Conservation (phyloP, 2,888 invertebrate genomes). For the Yponomeuta plumbellus region DNA sequence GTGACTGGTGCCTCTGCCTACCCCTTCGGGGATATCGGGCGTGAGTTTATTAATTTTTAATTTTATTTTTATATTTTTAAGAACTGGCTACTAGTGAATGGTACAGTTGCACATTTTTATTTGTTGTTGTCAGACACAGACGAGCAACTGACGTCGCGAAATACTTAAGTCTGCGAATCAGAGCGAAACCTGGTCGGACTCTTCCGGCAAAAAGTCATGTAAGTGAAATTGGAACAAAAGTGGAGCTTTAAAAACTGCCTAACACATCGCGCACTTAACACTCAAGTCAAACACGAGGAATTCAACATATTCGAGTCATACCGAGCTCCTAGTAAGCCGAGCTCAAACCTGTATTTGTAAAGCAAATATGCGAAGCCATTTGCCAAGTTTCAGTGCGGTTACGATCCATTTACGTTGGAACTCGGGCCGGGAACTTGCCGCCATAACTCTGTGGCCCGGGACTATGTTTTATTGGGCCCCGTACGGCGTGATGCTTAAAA, state of each 20-base stretch:
- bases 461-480: slow-evolving; percentile 4
- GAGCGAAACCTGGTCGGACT: no score
- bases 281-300: not conserved
- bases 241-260: not conserved
- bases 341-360: slow-evolving; percentile 19
- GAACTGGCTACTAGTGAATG: no score
- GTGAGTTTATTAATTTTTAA: no score
- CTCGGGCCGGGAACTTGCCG: slow-evolving; percentile 6
- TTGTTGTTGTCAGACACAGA: no score
- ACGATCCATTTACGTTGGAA: slow-evolving; percentile 14
- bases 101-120: no score
- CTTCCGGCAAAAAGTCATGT: no score
- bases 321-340: slow-evolving; percentile 11
- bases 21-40: no score
- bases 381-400: slow-evolving; percentile 21
- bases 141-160: no score
- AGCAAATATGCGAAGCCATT: slow-evolving; percentile 21
- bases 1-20: no score
- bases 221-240: no score
- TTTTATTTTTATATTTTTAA: no score
- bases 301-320: not conserved
- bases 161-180: no score
- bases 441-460: not conserved
- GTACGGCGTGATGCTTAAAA: not conserved
- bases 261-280: not conserved